Evolutionary conservation across 1,140 invertebrate genomes (phyloP).

Genomic region (Drosophila bocki): DNA sequence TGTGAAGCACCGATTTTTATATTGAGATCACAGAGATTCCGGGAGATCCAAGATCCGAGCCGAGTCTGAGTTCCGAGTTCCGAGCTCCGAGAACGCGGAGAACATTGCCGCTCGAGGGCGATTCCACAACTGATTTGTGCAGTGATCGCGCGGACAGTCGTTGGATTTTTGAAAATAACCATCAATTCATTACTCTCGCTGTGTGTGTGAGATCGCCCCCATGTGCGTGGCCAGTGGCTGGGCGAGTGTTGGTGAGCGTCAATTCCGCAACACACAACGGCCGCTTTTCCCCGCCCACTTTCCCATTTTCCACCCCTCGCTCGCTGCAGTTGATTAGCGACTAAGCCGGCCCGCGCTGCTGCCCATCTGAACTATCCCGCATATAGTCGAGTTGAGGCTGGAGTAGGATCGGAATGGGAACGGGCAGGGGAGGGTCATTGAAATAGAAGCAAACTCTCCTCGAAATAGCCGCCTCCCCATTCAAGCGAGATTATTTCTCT

Average conservation of each 20-base stretch:
- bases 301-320: conserved; percentile 23
- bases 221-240: conserved; percentile 29
- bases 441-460: conserved; percentile 42
- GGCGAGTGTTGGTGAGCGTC: conserved; percentile 29
- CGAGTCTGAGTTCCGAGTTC: conserved; percentile 7
- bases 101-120: conserved; percentile 80
- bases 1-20: conserved; percentile 41
- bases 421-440: not conserved
- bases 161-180: conserved; percentile 84
- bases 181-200: conserved; percentile 71
- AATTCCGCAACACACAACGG: conserved; percentile 66
- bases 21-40: conserved; percentile 18
- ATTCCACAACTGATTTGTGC: conserved; percentile 83
- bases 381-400: conserved; percentile 53
- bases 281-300: conserved; percentile 44
- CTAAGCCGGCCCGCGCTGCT: conserved; percentile 53
- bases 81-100: conserved; percentile 51
- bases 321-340: conserved; percentile 65
- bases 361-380: conserved; percentile 68
- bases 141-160: conserved; percentile 82
- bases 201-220: conserved; percentile 59
- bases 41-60: conserved; percentile 9
- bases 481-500: conserved; percentile 71
- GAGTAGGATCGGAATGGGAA: not conserved
- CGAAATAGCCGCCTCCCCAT: conserved; percentile 45